Conservation (phyloP, 2,888 invertebrate genomes). For the Diogma glabrata region DNA sequence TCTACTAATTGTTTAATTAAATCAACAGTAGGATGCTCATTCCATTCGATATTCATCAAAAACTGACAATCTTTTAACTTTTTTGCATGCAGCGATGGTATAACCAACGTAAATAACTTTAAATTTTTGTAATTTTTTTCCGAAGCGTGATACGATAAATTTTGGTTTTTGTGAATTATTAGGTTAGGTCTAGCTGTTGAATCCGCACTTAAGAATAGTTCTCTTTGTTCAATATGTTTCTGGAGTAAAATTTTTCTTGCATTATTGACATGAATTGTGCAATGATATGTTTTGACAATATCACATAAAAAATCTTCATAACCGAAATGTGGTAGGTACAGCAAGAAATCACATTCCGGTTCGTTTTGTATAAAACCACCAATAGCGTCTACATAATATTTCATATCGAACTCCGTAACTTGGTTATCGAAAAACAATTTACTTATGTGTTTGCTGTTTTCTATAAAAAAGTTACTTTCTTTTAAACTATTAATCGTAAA, state of each 20-base stretch:
- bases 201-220: not conserved
- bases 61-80: not conserved
- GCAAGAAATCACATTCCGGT: not conserved
- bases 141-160: no score
- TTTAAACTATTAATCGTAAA: not conserved
- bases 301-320: slow-evolving; percentile 1
- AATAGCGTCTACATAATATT: not conserved
- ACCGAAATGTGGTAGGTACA: not conserved
- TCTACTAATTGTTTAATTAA: not conserved
- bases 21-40: not conserved
- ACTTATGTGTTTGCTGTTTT: not conserved
- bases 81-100: no score
- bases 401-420: not conserved
- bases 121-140: slow-evolving; percentile 1
- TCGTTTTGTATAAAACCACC: not conserved
- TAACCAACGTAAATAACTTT: not conserved
- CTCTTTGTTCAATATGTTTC: no score
- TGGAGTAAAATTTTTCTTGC: not conserved
- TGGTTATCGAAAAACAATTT: slow-evolving; percentile 5
- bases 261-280: not conserved
- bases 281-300: not conserved
- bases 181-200: not conserved
- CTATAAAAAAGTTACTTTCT: not conserved
- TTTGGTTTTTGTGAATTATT: not conserved
- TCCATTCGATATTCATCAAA: not conserved